Evolutionary conservation across 2,888 invertebrate species (phyloP), one percentile per base, ranked within the genome.

Genomic region (Drosophila percnosoma): DNA sequence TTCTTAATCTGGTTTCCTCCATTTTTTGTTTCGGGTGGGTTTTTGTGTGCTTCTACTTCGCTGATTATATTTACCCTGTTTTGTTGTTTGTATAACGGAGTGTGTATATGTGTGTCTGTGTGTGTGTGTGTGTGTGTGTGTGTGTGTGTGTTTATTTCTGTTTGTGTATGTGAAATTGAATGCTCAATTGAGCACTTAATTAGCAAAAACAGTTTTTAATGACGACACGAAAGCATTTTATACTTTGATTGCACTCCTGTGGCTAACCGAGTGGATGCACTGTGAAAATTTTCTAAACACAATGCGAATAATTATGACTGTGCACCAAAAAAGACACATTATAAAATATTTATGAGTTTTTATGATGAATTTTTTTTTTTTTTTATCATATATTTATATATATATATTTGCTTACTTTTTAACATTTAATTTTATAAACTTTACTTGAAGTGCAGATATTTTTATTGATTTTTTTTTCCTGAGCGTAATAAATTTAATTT

Each of bases 151-250:
- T 78, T 51, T 64, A 45, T 71, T 21, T 62, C 34, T 69, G 27
- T 75, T 63, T 75, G 68, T 73, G 65, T 73, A 63, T 85, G 75
- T 85, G 87, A 87, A 89, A 90, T 85, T 89, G 88, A 90, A 90
- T 86, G 90, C 88, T 90, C 88, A 90, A 89, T 89, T 89, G 90
- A 89, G 89, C 89, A 87, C 89, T 90, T 89, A 89, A 89, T 90
- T 88, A 90, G 90, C 90, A 88, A 89, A 89, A 89, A 87, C 90
- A 89, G 90, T 87, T 87, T 90, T 90, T 89, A 89, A 89, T 89
- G 88, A 90, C 83, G 89, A 88, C 90, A 89, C 90, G 86, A 85
- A 87, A 80, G 89, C 83, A 85, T 85, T 88, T 88, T 87, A 77
- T 87, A 65, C 75, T 73, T 77, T 75, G 70, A 77, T 79, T 84